Evolutionary conservation across 2,888 invertebrate genomes (phyloP).

Genomic region (Leptothorax acervorum): DNA sequence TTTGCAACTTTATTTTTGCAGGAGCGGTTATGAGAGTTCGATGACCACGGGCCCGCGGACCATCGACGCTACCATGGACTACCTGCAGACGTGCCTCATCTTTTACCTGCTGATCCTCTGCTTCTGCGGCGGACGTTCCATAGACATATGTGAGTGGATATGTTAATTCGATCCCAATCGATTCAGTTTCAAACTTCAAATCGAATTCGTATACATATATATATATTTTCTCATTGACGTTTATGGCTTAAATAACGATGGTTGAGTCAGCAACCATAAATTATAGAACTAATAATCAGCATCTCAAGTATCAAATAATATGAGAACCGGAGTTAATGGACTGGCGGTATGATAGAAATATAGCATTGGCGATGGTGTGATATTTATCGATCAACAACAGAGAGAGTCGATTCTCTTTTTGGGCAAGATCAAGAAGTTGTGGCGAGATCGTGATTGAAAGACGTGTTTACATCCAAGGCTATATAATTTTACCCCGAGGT

Average conservation of each 20-base stretch:
- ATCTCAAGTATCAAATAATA: neutral
- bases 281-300: neutral
- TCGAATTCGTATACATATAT: neutral
- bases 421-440: conserved; percentile 48
- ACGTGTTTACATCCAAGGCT: conserved; percentile 74
- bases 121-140: conserved; percentile 80
- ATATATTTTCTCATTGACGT: too few relatives aligned
- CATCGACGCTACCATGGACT: conserved; percentile 80
- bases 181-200: neutral
- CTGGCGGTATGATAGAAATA: neutral
- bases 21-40: conserved; percentile 84
- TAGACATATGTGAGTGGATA: conserved; percentile 84
- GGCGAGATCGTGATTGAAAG: conserved; percentile 57
- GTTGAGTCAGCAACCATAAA: too few relatives aligned
- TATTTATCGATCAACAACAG: conserved; percentile 43
- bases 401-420: conserved; percentile 66
- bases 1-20: conserved; percentile 72
- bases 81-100: conserved; percentile 82
- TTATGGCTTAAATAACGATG: too few relatives aligned
- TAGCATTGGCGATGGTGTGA: neutral
- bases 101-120: conserved; percentile 80
- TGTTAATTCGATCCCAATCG: conserved; percentile 19
- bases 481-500: conserved; percentile 74
- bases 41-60: conserved; percentile 82
- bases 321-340: neutral